These are phyloP conservation scores for Cnemophilus loriae DNA, from an alignment of 2,113 vertebrate species.

Conservation along the genomic window DNA sequence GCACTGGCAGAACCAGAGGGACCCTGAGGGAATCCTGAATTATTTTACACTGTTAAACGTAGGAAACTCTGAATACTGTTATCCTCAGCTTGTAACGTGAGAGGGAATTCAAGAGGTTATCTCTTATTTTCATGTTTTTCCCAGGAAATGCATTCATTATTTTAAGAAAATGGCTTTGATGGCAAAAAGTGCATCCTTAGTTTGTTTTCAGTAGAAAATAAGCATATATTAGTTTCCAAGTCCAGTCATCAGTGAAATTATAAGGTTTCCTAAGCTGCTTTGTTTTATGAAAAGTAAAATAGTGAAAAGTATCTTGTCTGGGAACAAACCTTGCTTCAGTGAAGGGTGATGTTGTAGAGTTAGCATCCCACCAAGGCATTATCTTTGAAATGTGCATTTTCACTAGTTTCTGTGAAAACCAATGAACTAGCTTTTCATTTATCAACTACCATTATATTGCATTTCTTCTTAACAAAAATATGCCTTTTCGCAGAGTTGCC, in stretches of 20 bases:
- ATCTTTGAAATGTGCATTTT: neutral
- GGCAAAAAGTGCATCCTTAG: neutral
- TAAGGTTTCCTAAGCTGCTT: neutral
- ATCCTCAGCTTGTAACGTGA: neutral
- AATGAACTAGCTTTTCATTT: neutral
- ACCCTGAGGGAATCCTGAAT: neutral
- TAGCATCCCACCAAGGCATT: neutral
- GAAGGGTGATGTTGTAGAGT: neutral
- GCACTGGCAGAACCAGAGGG: neutral
- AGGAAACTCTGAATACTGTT: neutral
- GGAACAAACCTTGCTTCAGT: neutral
- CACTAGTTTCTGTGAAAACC: neutral
- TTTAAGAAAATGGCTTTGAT: neutral
- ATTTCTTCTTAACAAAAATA: neutral
- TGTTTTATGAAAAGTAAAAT: neutral
- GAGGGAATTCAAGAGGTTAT: neutral
- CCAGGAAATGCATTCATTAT: neutral
- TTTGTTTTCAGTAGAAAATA: neutral
- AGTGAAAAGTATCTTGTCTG: neutral
- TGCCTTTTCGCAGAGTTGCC: neutral
- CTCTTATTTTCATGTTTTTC: neutral
- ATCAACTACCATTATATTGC: neutral
- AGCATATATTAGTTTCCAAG: neutral
- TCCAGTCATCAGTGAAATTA: neutral
- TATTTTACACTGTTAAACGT: neutral